These are phyloP conservation scores for Anaspis maculata DNA, from an alignment of 2,888 invertebrate species.

Conservation along the genomic window DNA sequence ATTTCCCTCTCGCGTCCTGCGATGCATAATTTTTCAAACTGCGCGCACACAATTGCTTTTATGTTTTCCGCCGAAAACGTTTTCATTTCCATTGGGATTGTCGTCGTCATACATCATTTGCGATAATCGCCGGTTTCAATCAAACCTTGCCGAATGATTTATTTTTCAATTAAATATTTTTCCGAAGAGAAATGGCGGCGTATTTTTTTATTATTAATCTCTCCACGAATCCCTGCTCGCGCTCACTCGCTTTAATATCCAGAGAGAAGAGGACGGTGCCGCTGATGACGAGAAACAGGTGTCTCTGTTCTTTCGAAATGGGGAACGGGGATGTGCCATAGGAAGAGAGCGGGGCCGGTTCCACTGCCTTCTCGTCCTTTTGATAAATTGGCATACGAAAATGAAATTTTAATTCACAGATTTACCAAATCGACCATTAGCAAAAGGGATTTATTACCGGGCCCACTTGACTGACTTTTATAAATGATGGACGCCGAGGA, in stretches of 20 bases:
- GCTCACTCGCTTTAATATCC: no score
- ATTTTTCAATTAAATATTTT: constrained; percentile 17
- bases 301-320: constrained; percentile 9
- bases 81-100: constrained; percentile 10
- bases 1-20: no score
- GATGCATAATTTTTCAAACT: no score
- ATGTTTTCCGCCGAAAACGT: constrained; percentile 12
- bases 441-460: constrained; percentile 15
- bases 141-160: constrained; percentile 14
- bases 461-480: no score
- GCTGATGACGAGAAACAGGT: constrained; percentile 15
- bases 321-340: no score
- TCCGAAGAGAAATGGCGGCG: constrained; percentile 13
- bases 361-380: no score
- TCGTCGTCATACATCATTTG: constrained; percentile 14
- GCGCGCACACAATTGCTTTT: constrained; percentile 11
- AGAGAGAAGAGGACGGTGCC: no score
- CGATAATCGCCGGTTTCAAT: constrained; percentile 17
- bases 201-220: constrained; percentile 16
- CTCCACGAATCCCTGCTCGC: constrained; percentile 1
- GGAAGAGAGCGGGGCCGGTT: no score
- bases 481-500: no score
- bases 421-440: constrained; percentile 23
- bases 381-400: constrained; percentile 18
- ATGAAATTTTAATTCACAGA: constrained; percentile 23